Base-by-base conservation (phyloP, 2,888 invertebrate species). In the Malacosoma neustria region DNA sequence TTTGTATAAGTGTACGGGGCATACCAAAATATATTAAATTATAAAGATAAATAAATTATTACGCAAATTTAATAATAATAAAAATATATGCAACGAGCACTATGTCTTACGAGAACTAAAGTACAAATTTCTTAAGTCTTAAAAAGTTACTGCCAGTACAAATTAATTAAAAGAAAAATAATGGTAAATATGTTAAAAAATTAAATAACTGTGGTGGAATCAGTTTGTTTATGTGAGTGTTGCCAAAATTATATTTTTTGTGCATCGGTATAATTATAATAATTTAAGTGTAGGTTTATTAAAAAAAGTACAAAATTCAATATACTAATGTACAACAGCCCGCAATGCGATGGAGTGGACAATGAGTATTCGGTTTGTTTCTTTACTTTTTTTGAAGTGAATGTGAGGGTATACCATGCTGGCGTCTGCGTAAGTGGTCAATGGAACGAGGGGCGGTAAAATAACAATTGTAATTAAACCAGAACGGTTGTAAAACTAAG, bases 401-500 rank as follows among this genome's bases (percentile, higher is more conserved):
- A 57, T 52, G 62, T 48, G 60, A 67, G 70, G 62, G 66, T 67
- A 66, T 63, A 57, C 39, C 42, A 51, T 64, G 64, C 60, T 54
- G 65, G 69, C 65, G 65, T 56, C 59, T 54, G 54, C 51, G 66
- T 66, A 60, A 59, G 60, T 57, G 61, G 63, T 63, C 61, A 47
- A 49, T 51, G 52, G 56, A 57, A 60, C 54, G 63, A 60, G 48
- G 61, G 57, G 52, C 57, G 61, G 56, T 60, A 57, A 58, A 53
- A 61, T 64, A 61, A 65, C 59, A 70, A 65, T 53, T 64, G 64
- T 66, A 68, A 65, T 64, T 67, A 76, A 85, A 84, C 84, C 85
- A 74, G 63, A 67, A 73, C 70, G 86, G 86, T 86, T 87, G 75
- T 87, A 87, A 87, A 87, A 87, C 86, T 86, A 79, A 76, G 69